Conservation (phyloP, 2,888 invertebrate genomes). For the Melipona beecheii region DNA sequence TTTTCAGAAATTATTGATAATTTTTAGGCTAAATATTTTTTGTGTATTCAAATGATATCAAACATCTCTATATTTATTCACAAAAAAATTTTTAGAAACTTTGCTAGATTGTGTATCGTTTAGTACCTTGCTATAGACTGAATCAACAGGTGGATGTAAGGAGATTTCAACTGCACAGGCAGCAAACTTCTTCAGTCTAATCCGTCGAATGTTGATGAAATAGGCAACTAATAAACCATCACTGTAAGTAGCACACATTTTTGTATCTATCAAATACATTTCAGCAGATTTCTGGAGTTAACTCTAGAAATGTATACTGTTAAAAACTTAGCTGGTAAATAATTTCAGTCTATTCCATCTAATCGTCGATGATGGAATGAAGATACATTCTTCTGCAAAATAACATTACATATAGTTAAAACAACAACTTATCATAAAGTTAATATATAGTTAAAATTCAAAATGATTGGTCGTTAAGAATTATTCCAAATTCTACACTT, state of each 20-base stretch:
- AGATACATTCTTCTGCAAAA: neutral
- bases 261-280: neutral
- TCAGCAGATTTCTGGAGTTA: neutral
- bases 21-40: no score
- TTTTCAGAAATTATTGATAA: no score
- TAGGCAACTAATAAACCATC: neutral
- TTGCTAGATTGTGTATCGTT: neutral
- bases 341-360: no score
- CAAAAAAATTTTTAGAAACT: neutral
- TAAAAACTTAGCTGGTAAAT: no score
- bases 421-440: neutral
- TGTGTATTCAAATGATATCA: neutral
- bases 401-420: neutral
- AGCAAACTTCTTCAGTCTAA: neutral
- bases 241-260: neutral
- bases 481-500: neutral
- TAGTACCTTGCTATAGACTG: neutral
- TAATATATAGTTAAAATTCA: neutral
- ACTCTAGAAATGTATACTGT: neutral
- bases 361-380: neutral
- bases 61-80: neutral
- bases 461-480: neutral
- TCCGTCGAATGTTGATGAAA: neutral
- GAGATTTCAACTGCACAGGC: slow-evolving; percentile 19
- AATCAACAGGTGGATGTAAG: slow-evolving; percentile 10